Conservation (phyloP, 2,113 vertebrate genomes). For the Polypterus bichir region DNA sequence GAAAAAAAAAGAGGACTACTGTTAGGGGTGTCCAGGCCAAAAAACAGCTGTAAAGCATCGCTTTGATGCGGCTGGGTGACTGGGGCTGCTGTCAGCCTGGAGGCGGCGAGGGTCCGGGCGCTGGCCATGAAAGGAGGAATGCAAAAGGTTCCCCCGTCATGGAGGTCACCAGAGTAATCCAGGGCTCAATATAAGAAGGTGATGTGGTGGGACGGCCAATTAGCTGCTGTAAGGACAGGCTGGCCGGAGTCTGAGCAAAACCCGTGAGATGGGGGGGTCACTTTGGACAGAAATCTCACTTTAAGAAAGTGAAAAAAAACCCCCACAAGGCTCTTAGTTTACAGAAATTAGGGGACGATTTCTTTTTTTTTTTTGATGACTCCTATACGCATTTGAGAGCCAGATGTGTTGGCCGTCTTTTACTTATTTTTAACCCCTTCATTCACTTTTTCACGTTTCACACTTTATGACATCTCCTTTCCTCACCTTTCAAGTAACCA, state of each 20-base stretch:
- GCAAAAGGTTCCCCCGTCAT: constrained; percentile 36
- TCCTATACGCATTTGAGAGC: constrained; percentile 36
- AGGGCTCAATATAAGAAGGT: no score
- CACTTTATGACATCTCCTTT: background rate
- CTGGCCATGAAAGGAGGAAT: constrained; percentile 72
- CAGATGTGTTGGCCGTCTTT: constrained; percentile 33
- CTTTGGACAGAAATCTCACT: no score
- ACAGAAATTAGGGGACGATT: background rate
- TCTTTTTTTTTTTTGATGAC: background rate
- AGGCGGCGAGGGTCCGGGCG: constrained; percentile 37
- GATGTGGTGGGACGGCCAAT: no score
- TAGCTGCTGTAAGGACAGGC: no score
- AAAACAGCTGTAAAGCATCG: constrained; percentile 83
- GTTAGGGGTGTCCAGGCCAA: constrained; percentile 60
- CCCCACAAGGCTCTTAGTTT: no score
- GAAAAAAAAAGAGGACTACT: constrained; percentile 49
- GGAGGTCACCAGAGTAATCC: no score
- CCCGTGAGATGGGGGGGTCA: no score
- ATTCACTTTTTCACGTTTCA: background rate
- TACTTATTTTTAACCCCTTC: background rate
- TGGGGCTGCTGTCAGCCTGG: constrained; percentile 40
- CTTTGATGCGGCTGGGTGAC: constrained; percentile 70
- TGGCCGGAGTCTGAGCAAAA: no score
- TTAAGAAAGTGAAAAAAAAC: no score
- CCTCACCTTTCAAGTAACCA: background rate